Evolutionary conservation across 2,113 vertebrate genomes (phyloP), one percentile per base, ranked within the genome.

Genomic region (Pedionomus torquatus): DNA sequence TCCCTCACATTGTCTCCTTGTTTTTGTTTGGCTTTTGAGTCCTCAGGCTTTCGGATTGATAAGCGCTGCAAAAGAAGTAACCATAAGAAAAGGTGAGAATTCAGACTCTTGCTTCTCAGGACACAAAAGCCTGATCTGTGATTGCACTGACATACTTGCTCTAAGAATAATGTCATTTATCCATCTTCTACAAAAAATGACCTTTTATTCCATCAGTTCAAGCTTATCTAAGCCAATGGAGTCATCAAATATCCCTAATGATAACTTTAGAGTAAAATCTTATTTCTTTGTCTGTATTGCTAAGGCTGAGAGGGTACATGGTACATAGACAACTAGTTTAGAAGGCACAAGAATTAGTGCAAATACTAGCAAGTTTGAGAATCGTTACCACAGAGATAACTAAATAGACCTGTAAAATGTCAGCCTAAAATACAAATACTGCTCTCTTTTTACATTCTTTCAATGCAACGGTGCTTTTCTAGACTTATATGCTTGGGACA

Each of bases 1-100:
- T 99, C 99, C 72, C 99, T 98, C 66, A 99, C 97, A 8, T 99
- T 98, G 71, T 99, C 99, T 2, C 98, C 98, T 48, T 99, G 99
- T 90, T 98, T 98, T 25, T 98, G 97, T 93, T 99, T 99, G 52
- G 97, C 93, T 75, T 98, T 98, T 51, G 94, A 96, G 7, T 97
- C 97, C 72, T 98, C 98, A 75, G 94, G 93, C 95, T 99, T 99
- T 85, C 97, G 98, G 19, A 99, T 64, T 14, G 99, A 99, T 84
- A 99, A 98, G 83, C 98, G 99, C 99, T 99, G 98, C 71, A 93
- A 97, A 96, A 91, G 26, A 94, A 93, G 46, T 35, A 80, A 90
- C 72, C 15, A 4, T 44, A 88, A 87, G 21, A 37, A 48, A 84
- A 83, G 9, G 54, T 55, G 11, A 68, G 44, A 81, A 78, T 61